Conservation (phyloP, 2,888 invertebrate genomes). For the Pardosa pseudoannulata region DNA sequence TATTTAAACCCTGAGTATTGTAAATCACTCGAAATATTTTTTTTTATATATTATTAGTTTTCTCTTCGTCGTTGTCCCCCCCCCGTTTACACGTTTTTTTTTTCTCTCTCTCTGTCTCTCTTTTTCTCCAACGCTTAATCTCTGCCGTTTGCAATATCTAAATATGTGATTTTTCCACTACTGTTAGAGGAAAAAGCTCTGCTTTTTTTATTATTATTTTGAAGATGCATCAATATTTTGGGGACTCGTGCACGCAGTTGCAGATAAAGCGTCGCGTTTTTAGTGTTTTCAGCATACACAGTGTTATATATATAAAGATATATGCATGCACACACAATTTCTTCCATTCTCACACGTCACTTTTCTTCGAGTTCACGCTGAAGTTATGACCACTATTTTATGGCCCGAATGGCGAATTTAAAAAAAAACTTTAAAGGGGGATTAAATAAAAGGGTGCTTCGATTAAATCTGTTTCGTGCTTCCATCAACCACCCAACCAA, state of each 20-base stretch:
- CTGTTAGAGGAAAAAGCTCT: conserved; percentile 21
- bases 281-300: background rate
- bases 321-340: too few species aligned
- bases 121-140: conserved; percentile 8
- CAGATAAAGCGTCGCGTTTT: conserved; percentile 23
- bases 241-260: conserved; percentile 7
- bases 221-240: conserved; percentile 22
- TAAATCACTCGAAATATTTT: conserved; percentile 53
- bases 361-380: background rate
- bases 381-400: conserved; percentile 26
- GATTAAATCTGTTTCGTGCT: conserved; percentile 35
- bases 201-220: too few species aligned
- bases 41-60: conserved; percentile 8
- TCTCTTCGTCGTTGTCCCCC: background rate
- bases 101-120: background rate
- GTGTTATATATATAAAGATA: background rate
- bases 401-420: conserved; percentile 33
- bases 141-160: conserved; percentile 40
- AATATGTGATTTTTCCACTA: conserved; percentile 51
- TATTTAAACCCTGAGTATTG: conserved; percentile 68
- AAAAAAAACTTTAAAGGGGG: too few species aligned
- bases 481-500: too few species aligned
- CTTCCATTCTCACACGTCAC: background rate
- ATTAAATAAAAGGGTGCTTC: conserved; percentile 17
- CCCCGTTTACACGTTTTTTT: too few species aligned